A percentile compares a stretch with the other conserved stretches of the same genome.
These are phyloP conservation scores for Drosophila teissieri DNA, from an alignment of 1,140 invertebrate species.

Conservation along the genomic window DNA sequence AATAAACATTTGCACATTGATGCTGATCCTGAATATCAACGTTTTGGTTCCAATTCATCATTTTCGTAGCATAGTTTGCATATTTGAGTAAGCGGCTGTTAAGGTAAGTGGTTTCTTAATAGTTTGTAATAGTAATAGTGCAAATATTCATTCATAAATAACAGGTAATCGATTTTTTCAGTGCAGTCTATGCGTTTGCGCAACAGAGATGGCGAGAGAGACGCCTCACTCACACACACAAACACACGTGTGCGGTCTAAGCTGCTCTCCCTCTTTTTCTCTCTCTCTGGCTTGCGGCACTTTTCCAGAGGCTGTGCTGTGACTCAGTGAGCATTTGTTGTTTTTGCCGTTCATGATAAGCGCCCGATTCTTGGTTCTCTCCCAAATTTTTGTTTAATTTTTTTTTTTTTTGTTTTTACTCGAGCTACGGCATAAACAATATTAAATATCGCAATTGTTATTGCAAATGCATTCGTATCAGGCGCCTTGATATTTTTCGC, in stretches of 20 bases:
- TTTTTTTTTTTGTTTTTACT: neutral
- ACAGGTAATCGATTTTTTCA: neutral
- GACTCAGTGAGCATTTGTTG: constrained; percentile 21
- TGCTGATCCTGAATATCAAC: too few relatives aligned
- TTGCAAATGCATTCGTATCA: constrained; percentile 18
- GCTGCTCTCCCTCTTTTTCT: constrained; percentile 51
- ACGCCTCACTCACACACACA: constrained; percentile 4
- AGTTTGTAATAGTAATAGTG: neutral
- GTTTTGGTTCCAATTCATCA: too few relatives aligned
- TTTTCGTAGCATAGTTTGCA: too few relatives aligned
- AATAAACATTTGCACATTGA: neutral
- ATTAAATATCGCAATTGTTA: constrained; percentile 15
- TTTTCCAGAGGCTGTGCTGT: constrained; percentile 22
- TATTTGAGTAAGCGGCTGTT: too few relatives aligned
- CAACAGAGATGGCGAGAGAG: constrained; percentile 65
- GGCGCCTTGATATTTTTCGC: constrained; percentile 17
- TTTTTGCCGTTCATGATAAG: constrained; percentile 24
- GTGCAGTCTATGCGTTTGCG: constrained; percentile 65
- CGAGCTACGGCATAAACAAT: constrained; percentile 15
- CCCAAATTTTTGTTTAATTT: neutral
- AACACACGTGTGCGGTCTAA: constrained; percentile 16
- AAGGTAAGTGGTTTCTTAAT: too few relatives aligned
- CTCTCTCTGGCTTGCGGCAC: constrained; percentile 23
- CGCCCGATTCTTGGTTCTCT: constrained; percentile 10
- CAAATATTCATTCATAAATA: neutral